These are phyloP conservation scores for Oreohelix idahoensis DNA, from an alignment of 1,140 invertebrate genomes.

Conservation along the genomic window DNA sequence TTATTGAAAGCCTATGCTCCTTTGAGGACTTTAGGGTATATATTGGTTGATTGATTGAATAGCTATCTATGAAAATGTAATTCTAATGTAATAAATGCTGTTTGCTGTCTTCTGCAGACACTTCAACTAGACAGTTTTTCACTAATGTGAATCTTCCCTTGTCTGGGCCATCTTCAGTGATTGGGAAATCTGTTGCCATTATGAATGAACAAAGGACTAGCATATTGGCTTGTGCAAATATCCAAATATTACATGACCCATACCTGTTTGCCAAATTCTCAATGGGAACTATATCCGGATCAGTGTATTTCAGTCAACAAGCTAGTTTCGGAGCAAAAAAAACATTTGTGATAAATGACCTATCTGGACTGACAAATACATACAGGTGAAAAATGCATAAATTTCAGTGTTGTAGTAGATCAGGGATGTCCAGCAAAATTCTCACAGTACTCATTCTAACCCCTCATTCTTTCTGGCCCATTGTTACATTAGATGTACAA, in stretches of 20 bases:
- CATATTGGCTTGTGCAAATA: constrained; percentile 86
- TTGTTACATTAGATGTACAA: too few relatives aligned
- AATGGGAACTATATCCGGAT: not conserved
- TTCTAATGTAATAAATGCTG: not conserved
- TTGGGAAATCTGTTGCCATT: constrained; percentile 89
- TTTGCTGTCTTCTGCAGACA: not conserved
- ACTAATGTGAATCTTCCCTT: constrained; percentile 85
- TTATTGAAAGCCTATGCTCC: too few relatives aligned
- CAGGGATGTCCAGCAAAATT: too few relatives aligned
- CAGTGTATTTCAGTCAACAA: not conserved
- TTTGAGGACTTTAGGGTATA: too few relatives aligned
- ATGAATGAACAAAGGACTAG: constrained; percentile 90
- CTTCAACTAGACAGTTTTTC: constrained; percentile 22
- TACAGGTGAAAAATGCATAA: constrained; percentile 20
- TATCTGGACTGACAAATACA: not conserved
- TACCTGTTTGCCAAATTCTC: not conserved
- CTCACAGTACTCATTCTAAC: too few relatives aligned
- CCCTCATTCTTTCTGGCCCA: too few relatives aligned
- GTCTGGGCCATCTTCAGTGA: constrained; percentile 81
- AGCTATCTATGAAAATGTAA: not conserved
- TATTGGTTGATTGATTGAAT: too few relatives aligned
- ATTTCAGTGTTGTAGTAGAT: too few relatives aligned
- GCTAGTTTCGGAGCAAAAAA: constrained; percentile 6
- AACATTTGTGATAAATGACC: not conserved
- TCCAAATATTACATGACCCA: constrained; percentile 39